Evolutionary conservation across 1,140 invertebrate species (phyloP), one percentile per base, ranked within the genome.

Genomic region (Oedothorax gibbosus): DNA sequence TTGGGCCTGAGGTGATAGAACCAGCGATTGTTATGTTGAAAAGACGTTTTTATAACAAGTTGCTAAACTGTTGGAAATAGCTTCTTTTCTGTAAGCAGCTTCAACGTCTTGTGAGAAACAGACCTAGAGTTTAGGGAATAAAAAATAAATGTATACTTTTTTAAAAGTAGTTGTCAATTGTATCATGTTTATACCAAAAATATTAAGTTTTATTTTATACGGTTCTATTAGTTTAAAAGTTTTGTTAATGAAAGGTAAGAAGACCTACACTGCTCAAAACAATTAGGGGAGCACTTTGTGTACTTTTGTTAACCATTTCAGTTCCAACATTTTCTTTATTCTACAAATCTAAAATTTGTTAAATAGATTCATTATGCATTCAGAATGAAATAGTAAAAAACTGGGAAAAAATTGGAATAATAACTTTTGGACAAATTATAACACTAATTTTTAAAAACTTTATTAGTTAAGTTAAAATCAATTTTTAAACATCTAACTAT

Each of bases 91-190:
- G 68, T 82, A 1, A 82, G n/a, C 18, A 64, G 51, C 53, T 82
- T 82, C 68, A 82, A 60, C 49, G 79, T 82, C 62, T 82, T 72
- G 35, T 82, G 79, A 18, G 79, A 71, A 15, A 82, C n/a, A 72
- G 66, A 18, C 8, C 79, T 82, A 35, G 35, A 35, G 35, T 35
- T 35, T 2, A 35, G 35, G 5, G 35, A 35, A 5, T 1, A 49
- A 71, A 82, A 82, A 14, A 12, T 12, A 60, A 49, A 79, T 20
- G n/a, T 9, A 18, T 0, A 51, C 15, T 68, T 49, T 21, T 21
- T 76, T 35, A 7, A 53, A 1, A 20, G n/a, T 7, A 76, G 57
- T 57, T 76, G 18, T 8, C 15, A 76, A 76, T 11, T 15, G 3
- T 60, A 21, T 21, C 12, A n/a, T 7, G 12, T 14, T 53, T 62